A percentile compares a stretch with the other conserved stretches of the same genome.
These are phyloP conservation scores for Seladonia tumulorum DNA, from an alignment of 2,888 invertebrate species.

Conservation along the genomic window DNA sequence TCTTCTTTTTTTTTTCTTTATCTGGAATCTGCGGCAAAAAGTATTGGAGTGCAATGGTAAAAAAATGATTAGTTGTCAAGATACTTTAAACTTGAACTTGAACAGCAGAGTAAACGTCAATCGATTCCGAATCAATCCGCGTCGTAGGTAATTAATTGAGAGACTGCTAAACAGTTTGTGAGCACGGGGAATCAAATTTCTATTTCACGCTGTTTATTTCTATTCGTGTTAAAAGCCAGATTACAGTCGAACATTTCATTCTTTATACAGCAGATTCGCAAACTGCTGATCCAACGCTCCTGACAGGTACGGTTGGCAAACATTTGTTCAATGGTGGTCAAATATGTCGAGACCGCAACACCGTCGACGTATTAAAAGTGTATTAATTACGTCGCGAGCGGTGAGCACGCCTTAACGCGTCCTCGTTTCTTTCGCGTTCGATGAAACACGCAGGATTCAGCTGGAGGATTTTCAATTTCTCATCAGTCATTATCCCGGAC, in stretches of 20 bases:
- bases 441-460: not conserved
- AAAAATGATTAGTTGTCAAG: too few species aligned
- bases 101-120: too few species aligned
- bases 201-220: too few species aligned
- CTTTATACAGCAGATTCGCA: not conserved
- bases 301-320: not conserved
- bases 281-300: not conserved
- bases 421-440: not conserved
- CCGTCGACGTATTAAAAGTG: not conserved
- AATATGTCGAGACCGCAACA: not conserved
- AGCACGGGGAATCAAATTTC: too few species aligned
- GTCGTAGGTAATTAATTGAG: too few species aligned
- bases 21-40: too few species aligned
- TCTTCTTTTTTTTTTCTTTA: too few species aligned
- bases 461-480: not conserved
- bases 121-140: too few species aligned
- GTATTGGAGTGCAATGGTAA: too few species aligned
- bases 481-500: constrained; percentile 8
- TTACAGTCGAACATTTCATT: not conserved
- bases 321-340: not conserved
- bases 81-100: too few species aligned
- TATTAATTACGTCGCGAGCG: constrained; percentile 7
- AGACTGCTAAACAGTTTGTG: too few species aligned
- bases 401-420: not conserved
- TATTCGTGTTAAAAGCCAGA: not conserved